These are phyloP conservation scores for Prionailurus bengalensis DNA, from an alignment of 2,113 vertebrate species.

Conservation along the genomic window DNA sequence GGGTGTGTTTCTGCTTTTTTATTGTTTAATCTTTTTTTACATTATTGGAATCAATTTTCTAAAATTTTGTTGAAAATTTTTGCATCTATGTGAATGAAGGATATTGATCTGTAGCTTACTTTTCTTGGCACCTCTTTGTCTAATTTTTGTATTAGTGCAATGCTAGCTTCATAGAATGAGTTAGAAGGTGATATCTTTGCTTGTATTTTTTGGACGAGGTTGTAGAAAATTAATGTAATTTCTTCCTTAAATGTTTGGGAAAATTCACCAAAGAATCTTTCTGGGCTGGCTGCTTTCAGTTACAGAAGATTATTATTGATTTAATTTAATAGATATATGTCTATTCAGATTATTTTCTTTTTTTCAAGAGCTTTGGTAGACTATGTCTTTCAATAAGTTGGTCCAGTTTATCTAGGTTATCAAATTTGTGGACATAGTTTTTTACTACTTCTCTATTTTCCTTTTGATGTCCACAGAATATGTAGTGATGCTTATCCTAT, in stretches of 20 bases:
- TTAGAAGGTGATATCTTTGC: no score
- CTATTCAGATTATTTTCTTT: background rate
- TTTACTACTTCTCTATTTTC: background rate
- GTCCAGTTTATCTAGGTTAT: no score
- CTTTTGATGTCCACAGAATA: background rate
- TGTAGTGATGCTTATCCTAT: background rate
- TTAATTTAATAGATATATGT: background rate
- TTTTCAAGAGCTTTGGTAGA: background rate
- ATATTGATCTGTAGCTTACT: no score
- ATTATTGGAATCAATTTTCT: no score
- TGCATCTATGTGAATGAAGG: no score
- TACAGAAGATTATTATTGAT: background rate
- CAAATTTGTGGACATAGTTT: no score
- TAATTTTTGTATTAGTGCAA: background rate
- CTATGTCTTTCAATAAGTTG: background rate
- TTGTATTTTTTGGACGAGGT: no score
- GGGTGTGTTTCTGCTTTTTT: no score
- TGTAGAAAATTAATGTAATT: no score
- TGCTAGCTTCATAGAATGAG: background rate
- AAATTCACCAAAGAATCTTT: background rate
- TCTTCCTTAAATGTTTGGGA: background rate
- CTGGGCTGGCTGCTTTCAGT: background rate
- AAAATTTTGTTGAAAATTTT: no score
- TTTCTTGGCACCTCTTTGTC: no score
- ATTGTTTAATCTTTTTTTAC: no score